Conservation (phyloP, 64 coral and sea anemone genomes). For the Pachyseris speciosa region DNA sequence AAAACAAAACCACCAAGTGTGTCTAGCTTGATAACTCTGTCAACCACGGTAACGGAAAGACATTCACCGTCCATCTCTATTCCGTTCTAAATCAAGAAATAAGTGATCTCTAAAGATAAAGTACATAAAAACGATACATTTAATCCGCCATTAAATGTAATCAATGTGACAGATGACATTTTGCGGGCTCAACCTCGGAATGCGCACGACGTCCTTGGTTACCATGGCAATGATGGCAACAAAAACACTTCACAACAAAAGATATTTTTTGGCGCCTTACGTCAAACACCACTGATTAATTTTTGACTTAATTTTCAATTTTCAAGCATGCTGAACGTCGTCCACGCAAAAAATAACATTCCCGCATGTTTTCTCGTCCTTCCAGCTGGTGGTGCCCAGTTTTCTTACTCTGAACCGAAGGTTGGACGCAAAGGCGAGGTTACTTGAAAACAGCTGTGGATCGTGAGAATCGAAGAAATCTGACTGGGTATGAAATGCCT, state of each 20-base stretch:
- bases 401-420: not conserved
- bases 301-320: too few species aligned
- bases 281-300: too few species aligned
- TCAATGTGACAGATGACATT: not conserved
- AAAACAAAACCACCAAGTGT: slow-evolving; percentile 92
- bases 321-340: too few species aligned
- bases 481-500: not conserved
- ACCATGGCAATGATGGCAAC: not conserved
- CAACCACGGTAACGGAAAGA: slow-evolving; percentile 74
- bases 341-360: too few species aligned
- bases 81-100: not conserved
- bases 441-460: not conserved
- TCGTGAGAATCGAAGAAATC: not conserved
- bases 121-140: not conserved
- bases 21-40: slow-evolving; percentile 68
- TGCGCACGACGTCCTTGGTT: not conserved
- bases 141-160: too few species aligned
- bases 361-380: too few species aligned
- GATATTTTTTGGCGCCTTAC: too few species aligned
- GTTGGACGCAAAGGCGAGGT: not conserved
- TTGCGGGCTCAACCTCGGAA: not conserved
- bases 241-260: not conserved
- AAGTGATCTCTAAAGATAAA: not conserved
- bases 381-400: not conserved
- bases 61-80: slow-evolving; percentile 71